These are phyloP conservation scores for Lithophane socia DNA, from an alignment of 2,888 invertebrate species.

Conservation along the genomic window DNA sequence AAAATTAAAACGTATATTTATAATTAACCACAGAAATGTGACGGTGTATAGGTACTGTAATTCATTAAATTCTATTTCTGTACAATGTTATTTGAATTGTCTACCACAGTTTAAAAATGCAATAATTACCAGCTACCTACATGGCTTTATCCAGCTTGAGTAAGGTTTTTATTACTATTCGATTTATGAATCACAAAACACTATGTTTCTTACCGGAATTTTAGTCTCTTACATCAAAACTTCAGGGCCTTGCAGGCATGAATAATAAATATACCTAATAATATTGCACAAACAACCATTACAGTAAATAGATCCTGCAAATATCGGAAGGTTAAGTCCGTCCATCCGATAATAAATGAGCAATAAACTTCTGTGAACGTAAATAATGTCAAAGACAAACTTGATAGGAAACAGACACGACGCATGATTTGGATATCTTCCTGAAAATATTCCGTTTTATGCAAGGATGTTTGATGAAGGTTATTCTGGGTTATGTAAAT, in stretches of 20 bases:
- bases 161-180: background rate
- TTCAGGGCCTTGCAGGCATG: conserved; percentile 28
- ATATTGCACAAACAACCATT: conserved; percentile 41
- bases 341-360: conserved; percentile 33
- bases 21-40: conserved; percentile 42
- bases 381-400: conserved; percentile 55
- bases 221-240: conserved; percentile 18
- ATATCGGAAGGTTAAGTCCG: conserved; percentile 46
- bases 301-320: conserved; percentile 54
- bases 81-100: background rate
- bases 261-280: conserved; percentile 20
- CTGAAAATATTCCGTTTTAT: conserved; percentile 50
- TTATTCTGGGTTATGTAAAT: conserved; percentile 33
- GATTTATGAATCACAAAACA: conserved; percentile 31
- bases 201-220: conserved; percentile 28
- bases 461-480: conserved; percentile 54
- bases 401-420: conserved; percentile 49
- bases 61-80: conserved; percentile 25
- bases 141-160: background rate
- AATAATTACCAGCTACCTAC: conserved; percentile 5
- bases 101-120: background rate
- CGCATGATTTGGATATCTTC: conserved; percentile 26
- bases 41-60: background rate
- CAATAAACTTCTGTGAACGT: conserved; percentile 53
- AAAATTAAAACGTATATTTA: conserved; percentile 34